Evolutionary conservation across 2,113 vertebrate genomes (phyloP).

Genomic region (Hemiprocne comata): DNA sequence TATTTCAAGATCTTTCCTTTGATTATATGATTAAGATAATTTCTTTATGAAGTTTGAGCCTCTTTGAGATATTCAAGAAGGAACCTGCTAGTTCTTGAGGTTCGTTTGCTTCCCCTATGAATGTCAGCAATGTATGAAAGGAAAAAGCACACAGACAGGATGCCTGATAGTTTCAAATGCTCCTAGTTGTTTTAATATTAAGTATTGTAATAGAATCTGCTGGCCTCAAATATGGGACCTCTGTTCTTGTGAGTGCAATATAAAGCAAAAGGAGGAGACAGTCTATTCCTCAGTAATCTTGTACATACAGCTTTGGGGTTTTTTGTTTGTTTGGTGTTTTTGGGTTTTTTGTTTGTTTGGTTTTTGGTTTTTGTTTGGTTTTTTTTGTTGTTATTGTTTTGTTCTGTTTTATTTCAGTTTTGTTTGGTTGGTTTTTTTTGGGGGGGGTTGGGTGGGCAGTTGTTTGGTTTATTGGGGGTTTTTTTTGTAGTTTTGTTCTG

Average conservation of each 20-base stretch:
- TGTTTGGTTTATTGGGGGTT: too few species aligned
- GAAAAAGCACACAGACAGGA: background rate
- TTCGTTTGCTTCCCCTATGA: constrained; percentile 21
- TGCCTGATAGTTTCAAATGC: constrained; percentile 44
- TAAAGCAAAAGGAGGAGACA: background rate
- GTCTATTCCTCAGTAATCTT: background rate
- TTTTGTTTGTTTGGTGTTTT: background rate
- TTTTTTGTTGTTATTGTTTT: too few species aligned
- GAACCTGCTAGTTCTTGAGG: constrained; percentile 64
- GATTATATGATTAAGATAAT: constrained; percentile 79
- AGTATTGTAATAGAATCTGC: background rate
- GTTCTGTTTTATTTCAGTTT: too few species aligned
- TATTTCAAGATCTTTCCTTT: constrained; percentile 75
- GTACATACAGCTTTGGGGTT: background rate
- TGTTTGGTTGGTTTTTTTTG: too few species aligned
- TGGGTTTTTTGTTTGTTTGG: background rate
- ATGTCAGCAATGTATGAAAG: background rate
- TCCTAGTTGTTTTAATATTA: constrained; percentile 44
- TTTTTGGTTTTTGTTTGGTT: too few species aligned
- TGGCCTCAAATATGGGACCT: background rate
- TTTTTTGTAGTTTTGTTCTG: too few species aligned
- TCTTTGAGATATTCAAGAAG: constrained; percentile 49
- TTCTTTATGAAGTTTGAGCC: constrained; percentile 73
- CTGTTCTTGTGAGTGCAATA: background rate
- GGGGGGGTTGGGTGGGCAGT: too few species aligned